phyloP scores from a whole-genome alignment of 2,113 vertebrate genomes.

The Paradisaea rubra region DNA sequence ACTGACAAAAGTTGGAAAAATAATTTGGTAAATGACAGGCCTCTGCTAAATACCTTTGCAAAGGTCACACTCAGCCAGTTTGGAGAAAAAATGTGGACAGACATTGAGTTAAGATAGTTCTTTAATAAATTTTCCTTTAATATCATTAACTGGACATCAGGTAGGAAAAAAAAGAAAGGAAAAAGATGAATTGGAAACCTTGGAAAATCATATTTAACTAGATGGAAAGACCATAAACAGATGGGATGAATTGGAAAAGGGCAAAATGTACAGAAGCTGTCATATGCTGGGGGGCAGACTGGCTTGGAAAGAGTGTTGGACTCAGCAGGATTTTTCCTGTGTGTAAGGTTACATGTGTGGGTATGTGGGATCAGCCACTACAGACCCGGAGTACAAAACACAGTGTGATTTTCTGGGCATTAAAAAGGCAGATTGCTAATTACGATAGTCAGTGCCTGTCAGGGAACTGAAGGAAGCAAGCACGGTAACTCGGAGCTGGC shows the following conservation, averaged over 20 bases:
- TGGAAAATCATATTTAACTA: not conserved
- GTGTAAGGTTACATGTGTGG: not conserved
- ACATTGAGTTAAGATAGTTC: not conserved
- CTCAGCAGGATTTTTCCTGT: not conserved
- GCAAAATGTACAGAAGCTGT: not conserved
- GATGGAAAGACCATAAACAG: not conserved
- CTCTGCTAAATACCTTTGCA: constrained; percentile 19
- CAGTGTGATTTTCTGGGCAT: not conserved
- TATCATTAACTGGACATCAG: not conserved
- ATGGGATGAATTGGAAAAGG: not conserved
- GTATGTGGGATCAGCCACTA: not conserved
- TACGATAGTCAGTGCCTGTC: not conserved
- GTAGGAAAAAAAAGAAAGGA: not conserved
- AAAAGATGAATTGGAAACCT: not conserved
- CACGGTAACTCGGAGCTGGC: not conserved
- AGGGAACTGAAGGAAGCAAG: not conserved
- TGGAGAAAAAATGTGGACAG: not conserved
- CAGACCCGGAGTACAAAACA: not conserved
- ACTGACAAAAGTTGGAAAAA: constrained; percentile 13
- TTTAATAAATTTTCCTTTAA: not conserved
- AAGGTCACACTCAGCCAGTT: not conserved
- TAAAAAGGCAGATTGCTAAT: not conserved
- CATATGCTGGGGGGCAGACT: not conserved
- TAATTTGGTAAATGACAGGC: not conserved
- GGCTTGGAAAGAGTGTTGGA: not conserved